Base-by-base conservation (phyloP, 23 tunicate species). In the Oikopleura dioica region DNA sequence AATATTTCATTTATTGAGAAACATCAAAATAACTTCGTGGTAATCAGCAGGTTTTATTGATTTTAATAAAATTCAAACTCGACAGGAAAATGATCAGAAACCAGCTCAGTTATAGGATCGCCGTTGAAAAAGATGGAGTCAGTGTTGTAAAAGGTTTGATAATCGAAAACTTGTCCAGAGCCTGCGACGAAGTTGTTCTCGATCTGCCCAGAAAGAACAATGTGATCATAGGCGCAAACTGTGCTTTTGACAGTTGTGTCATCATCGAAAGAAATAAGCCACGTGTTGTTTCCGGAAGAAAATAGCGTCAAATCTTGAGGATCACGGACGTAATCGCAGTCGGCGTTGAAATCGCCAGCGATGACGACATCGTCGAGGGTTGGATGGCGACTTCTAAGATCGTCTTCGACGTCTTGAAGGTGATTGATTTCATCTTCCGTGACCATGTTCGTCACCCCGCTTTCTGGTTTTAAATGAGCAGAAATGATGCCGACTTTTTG, bases 321-420 rank as follows among this genome's bases (percentile, higher is more conserved):
- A 28, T 63, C 72, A 2, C 33, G 16, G 2, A 87, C 86, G 69
- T 87, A 87, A 32, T 76, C 33, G 44, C 86, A 87, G 50, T 87
- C 95, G 1, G 95, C 95, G 69, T 87, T 87, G 2, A 87, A 76
- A 75, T 87, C 95, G 36, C 95, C 95, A 1, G 84, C 86, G 50
- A 87, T 77, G 1, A 87, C 51, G 16, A 79, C 79, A 37, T 87
- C 76, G 82, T 82, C 37, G 23, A 80, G 63, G 31, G 36, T 33
- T 51, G 75, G 72, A 63, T 63, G 31, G 16, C 72, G 72, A 21
- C n/a, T n/a, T n/a, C n/a, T n/a, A n/a, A n/a, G 5, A 21, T 63
- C 72, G 2, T 63, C 33, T 2, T 63, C 16, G 26, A 63, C 72
- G 33, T 63, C 33, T 28, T 16, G 16, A 2, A 63, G 26, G 30